Percentiles rank a stretch among this genome's conserved stretches.
phyloP scores from a whole-genome alignment of 2,797 vertebrate genomes.

The Phylloscopus collybita region DNA sequence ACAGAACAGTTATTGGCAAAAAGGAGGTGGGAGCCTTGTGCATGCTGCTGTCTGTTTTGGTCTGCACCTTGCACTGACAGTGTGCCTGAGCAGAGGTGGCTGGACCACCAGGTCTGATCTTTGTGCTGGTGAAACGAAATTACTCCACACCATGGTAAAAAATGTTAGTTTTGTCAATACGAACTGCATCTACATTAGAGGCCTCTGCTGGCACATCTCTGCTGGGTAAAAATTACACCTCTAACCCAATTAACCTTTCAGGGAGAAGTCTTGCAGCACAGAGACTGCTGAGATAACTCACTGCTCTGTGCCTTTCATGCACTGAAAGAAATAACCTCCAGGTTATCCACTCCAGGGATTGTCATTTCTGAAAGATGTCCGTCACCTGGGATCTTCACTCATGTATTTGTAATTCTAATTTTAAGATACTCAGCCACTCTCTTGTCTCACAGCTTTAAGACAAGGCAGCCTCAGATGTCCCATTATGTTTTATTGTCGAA shows the following conservation, averaged over 20 bases:
- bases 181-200: background rate
- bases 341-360: background rate
- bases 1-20: background rate
- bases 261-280: background rate
- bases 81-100: background rate
- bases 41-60: background rate
- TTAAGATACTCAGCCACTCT: background rate
- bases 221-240: conserved; percentile 5
- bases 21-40: background rate
- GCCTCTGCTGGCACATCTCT: background rate
- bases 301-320: background rate
- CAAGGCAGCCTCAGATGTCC: background rate
- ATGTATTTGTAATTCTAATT: background rate
- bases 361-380: background rate
- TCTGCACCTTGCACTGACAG: background rate
- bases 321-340: background rate
- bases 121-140: fast-evolving
- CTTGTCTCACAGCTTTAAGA: background rate
- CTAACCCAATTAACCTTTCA: conserved; percentile 38
- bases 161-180: background rate
- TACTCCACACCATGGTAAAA: background rate
- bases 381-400: background rate
- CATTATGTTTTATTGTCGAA: background rate
- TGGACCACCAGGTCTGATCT: background rate
- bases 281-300: background rate